A percentile compares a stretch with the other conserved stretches of the same genome.
phyloP scores from a whole-genome alignment of 2,113 vertebrate genomes.

The Hyla sarda region DNA sequence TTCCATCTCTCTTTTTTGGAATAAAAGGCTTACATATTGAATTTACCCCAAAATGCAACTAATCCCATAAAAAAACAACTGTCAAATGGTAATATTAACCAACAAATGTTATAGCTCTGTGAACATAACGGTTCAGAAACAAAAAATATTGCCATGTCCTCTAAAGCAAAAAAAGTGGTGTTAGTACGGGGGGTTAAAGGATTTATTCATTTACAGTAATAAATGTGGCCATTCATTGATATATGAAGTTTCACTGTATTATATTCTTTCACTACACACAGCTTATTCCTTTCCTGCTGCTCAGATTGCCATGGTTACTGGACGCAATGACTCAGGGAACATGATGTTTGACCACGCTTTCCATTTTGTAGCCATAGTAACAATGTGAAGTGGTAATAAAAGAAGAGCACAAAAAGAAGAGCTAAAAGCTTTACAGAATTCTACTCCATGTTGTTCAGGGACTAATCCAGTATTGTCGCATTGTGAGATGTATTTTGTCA shows the following conservation, averaged over 20 bases:
- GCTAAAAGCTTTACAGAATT: background rate
- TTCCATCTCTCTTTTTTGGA: too few relatives aligned
- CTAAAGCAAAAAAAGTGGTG: too few relatives aligned
- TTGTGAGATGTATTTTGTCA: background rate
- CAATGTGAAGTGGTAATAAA: constrained; percentile 25
- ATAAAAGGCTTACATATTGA: too few relatives aligned
- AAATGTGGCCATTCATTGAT: background rate
- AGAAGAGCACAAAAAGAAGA: background rate
- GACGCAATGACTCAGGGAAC: constrained; percentile 51
- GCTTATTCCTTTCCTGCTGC: constrained; percentile 31
- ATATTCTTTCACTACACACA: constrained; percentile 21
- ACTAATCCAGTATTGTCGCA: background rate
- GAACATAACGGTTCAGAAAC: too few relatives aligned
- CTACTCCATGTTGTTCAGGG: background rate
- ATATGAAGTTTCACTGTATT: background rate
- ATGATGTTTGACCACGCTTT: constrained; percentile 50
- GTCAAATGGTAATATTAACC: too few relatives aligned
- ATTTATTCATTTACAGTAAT: too few relatives aligned
- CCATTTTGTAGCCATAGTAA: constrained; percentile 55
- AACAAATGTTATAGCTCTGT: too few relatives aligned
- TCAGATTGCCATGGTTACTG: constrained; percentile 44
- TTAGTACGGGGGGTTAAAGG: too few relatives aligned
- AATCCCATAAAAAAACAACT: too few relatives aligned
- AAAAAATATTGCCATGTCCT: too few relatives aligned
- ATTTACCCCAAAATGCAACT: too few relatives aligned